phyloP scores from a whole-genome alignment of 2,797 vertebrate genomes.

The Eurystomus glaucurus region DNA sequence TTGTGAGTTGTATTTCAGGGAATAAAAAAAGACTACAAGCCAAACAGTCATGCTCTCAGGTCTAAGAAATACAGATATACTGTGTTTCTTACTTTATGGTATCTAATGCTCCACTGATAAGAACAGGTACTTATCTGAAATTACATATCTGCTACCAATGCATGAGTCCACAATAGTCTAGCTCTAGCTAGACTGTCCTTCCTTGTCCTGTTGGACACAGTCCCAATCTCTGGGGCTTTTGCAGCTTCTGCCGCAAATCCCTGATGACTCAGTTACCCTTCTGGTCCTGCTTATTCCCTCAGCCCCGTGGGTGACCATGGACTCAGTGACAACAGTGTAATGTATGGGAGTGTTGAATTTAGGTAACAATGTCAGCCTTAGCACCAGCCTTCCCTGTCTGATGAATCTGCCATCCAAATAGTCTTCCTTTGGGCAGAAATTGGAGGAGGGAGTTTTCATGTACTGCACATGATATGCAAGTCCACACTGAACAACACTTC shows the following conservation, averaged over 20 bases:
- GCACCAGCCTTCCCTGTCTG: not conserved
- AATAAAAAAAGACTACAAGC: not conserved
- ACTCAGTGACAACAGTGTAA: fast-evolving
- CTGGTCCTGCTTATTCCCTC: not conserved
- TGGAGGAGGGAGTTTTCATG: not conserved
- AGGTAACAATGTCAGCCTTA: fast-evolving
- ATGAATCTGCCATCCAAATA: not conserved
- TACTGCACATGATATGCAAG: fast-evolving
- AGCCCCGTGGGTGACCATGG: fast-evolving
- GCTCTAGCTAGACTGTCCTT: not conserved
- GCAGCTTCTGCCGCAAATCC: not conserved
- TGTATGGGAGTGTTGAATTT: not conserved
- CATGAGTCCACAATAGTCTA: not conserved
- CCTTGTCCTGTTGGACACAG: not conserved
- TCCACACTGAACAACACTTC: fast-evolving
- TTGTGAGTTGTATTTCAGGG: not conserved
- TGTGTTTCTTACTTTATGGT: not conserved
- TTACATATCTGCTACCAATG: fast-evolving
- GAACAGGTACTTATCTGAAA: not conserved
- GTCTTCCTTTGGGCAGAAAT: not conserved
- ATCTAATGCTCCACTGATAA: not conserved
- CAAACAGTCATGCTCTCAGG: not conserved
- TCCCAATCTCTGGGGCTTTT: not conserved
- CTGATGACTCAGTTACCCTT: too few species aligned
- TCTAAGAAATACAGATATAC: not conserved